Base-by-base conservation (phyloP, 2,113 vertebrate genomes). In the Pipa parva region DNA sequence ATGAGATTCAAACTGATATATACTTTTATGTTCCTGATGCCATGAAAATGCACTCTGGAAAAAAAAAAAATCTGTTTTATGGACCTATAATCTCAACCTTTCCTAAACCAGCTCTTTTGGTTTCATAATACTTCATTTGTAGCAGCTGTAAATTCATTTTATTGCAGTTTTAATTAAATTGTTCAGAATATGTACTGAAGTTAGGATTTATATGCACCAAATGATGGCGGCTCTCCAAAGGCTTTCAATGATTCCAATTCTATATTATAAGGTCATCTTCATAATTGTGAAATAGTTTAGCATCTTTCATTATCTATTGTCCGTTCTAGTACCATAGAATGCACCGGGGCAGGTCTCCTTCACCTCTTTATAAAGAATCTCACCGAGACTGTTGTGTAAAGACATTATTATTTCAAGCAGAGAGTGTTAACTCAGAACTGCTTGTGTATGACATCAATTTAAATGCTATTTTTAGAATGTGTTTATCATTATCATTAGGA, bases 161-260 rank as follows among this genome's bases (percentile, higher is more conserved):
- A 70, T 52, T 70, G 33, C 58, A 45, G 36, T 61, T 70, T 70
- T 61, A 70, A 61, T 61, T 70, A 61, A 70, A 70, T 70, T 70
- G 46, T 58, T 61, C 8, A 70, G 57, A 70, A 61, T 70, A 70
- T 70, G 66, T 58, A 61, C 25, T 70, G 66, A 61, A 31, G 48
- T 54, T 69, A 61, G 22, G 48, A 70, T 61, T 54, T 70, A 70
- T 61, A 70, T 60, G 52, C 54, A 61, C 48, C 33, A 54, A 54
- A 10, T 22, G 48, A 49, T 61, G 58, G 46, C 66, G 54, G 48
- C 18, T 15, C 25, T 54, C 58, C 58, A 61, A 61, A 46, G 56
- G 28, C 64, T 56, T 31, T 51, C 56, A 68, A 49, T 49, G 13
- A 31, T 54, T 60, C 33, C 31, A 29, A 12, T 61, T 22, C 48